Evolutionary conservation across 2,113 vertebrate species (phyloP).

Genomic region (Barbus barbus): DNA sequence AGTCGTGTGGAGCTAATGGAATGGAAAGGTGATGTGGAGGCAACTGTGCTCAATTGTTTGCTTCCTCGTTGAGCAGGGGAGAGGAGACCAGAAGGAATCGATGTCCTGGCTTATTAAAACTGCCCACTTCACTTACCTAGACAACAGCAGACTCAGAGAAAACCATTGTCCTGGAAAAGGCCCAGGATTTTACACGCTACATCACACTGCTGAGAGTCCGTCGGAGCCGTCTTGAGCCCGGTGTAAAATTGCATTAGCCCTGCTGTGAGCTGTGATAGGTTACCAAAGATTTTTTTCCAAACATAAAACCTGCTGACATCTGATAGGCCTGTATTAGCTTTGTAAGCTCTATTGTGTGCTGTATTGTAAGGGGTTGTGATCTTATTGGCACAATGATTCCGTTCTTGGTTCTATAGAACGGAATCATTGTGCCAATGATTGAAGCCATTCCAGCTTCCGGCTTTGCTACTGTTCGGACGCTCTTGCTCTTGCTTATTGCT

Average conservation of each 20-base stretch:
- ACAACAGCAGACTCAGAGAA: neutral
- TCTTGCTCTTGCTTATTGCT: too few species aligned
- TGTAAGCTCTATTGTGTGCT: neutral
- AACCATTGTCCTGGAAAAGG: neutral
- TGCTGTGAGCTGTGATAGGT: neutral
- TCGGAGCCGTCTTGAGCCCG: neutral
- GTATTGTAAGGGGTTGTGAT: neutral
- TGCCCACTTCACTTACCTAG: constrained; percentile 47
- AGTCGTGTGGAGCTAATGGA: constrained; percentile 32
- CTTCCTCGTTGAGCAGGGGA: constrained; percentile 30
- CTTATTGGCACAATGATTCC: neutral
- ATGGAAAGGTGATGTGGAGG: constrained; percentile 26
- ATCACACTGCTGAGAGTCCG: constrained; percentile 23
- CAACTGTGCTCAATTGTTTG: constrained; percentile 3
- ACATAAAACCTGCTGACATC: neutral
- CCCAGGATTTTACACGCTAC: constrained; percentile 24
- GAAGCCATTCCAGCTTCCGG: too few species aligned
- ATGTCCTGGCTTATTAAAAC: constrained; percentile 31
- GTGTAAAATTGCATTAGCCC: too few species aligned
- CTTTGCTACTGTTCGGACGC: too few species aligned
- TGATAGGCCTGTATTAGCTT: neutral
- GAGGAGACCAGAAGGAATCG: constrained; percentile 26
- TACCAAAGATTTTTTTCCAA: neutral
- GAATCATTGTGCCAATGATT: too few species aligned
- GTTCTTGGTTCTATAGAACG: too few species aligned